Conservation (phyloP, 1,140 invertebrate species). For the Drosophila persimilis region DNA sequence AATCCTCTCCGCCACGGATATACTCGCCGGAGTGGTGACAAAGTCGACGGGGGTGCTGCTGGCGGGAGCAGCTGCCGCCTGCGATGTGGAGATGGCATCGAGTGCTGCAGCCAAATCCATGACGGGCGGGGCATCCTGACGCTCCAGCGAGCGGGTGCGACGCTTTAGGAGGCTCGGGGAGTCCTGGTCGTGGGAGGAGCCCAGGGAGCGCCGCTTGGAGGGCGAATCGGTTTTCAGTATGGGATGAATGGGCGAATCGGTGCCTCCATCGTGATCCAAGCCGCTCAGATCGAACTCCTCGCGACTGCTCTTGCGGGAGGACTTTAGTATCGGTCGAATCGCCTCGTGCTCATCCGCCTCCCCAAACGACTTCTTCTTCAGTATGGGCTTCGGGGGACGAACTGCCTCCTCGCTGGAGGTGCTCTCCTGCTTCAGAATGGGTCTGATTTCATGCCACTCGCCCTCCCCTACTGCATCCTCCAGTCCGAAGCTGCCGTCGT, state of each 20-base stretch:
- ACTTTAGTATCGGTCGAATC: slow-evolving; percentile 89
- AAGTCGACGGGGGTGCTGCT: slow-evolving; percentile 50
- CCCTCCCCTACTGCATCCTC: slow-evolving; percentile 70
- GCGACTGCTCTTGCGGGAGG: slow-evolving; percentile 86
- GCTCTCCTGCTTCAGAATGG: slow-evolving; percentile 88
- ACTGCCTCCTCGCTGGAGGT: slow-evolving; percentile 64
- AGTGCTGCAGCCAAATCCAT: slow-evolving; percentile 70
- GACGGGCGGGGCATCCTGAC: slow-evolving; percentile 60
- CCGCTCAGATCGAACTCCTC: slow-evolving; percentile 74
- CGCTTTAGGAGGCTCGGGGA: slow-evolving; percentile 54
- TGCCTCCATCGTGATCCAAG: slow-evolving; percentile 32
- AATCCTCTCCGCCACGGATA: slow-evolving; percentile 81
- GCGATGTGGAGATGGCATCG: slow-evolving; percentile 66
- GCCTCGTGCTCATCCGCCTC: slow-evolving; percentile 88
- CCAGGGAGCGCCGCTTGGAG: slow-evolving; percentile 72
- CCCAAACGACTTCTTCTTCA: slow-evolving; percentile 92
- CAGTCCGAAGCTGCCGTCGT: slow-evolving; percentile 3
- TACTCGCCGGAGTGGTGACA: slow-evolving; percentile 44
- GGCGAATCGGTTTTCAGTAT: slow-evolving; percentile 78
- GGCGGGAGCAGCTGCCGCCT: slow-evolving; percentile 23
- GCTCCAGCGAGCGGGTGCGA: slow-evolving; percentile 78
- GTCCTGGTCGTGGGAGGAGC: slow-evolving; percentile 20
- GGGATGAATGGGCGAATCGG: slow-evolving; percentile 49
- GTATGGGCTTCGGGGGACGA: slow-evolving; percentile 88
- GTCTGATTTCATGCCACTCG: slow-evolving; percentile 86